Conservation (phyloP, 2,113 vertebrate genomes). For the Periophthalmodon schlosseri region DNA sequence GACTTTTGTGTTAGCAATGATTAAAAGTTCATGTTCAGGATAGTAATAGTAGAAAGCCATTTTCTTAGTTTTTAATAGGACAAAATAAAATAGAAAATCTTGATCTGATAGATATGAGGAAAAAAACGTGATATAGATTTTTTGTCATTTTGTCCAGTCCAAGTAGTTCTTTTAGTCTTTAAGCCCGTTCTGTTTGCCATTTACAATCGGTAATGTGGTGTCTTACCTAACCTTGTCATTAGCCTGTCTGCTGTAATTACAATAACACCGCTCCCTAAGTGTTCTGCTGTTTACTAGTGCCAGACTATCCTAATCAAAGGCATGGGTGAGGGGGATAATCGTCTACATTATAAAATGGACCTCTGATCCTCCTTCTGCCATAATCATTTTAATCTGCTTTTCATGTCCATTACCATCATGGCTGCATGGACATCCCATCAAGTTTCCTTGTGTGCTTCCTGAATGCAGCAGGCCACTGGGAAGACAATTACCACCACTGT, state of each 20-base stretch:
- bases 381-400: slow-evolving; percentile 75
- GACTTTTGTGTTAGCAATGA: no score
- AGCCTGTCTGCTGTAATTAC: slow-evolving; percentile 10
- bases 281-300: slow-evolving; percentile 16
- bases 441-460: slow-evolving; percentile 15
- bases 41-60: no score
- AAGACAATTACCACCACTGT: neutral
- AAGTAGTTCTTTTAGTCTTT: no score
- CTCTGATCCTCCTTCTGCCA: slow-evolving; percentile 59
- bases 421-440: slow-evolving; percentile 31
- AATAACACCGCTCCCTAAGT: neutral
- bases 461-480: neutral
- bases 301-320: slow-evolving; percentile 37
- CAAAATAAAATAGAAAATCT: no score
- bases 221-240: slow-evolving; percentile 19
- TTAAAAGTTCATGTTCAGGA: no score
- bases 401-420: slow-evolving; percentile 66
- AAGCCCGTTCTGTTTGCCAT: no score
- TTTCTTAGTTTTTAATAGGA: no score
- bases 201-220: neutral
- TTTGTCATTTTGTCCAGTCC: no score
- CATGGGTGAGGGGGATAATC: slow-evolving; percentile 57
- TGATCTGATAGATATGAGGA: no score
- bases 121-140: no score
- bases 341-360: slow-evolving; percentile 56